Evolutionary conservation across 2,797 vertebrate genomes (phyloP), one percentile per base, ranked within the genome.

Genomic region (Morus bassanus): DNA sequence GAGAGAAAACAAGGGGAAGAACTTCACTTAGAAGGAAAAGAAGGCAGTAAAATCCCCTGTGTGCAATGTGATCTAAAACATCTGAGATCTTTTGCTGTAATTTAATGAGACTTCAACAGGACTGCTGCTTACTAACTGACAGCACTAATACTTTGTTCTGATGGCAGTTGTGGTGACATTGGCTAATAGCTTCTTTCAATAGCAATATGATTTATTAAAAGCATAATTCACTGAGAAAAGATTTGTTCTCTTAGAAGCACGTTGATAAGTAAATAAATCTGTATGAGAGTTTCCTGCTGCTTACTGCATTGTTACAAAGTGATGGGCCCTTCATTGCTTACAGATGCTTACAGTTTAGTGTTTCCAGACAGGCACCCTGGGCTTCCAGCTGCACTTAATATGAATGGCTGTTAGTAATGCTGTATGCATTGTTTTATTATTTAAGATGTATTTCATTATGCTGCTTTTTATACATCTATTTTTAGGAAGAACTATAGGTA

Each of bases 191-290:
- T 69, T 57, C 76, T 90, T 87, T 70, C 80, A 90, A 35, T 18
- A 77, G 37, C 48, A 85, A 25, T 24, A n/a, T 33, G 39, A 85
- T 85, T 89, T 82, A 91, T 90, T 91, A 76, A 84, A 91, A 84
- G 21, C 15, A 41, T 67, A 76, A 85, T 67, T 83, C 80, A 22
- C 65, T n/a, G n/a, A 46, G 69, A 91, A 86, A 93, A 76, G 25
- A 9, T 46, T 63, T 81, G 37, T 79, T 95, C 79, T 88, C 28
- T 53, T 69, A 68, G 54, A 90, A 85, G 39, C 28, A 51, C 45
- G 33, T 2, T 69, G 63, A 61, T 82, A 81, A 6, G 12, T 86
- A 80, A 90, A 81, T 81, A 90, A 94, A 92, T 33, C 35, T 2
- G 3, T 37, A 37, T 68, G 51, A 83, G 75, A 28, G 33, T 51